Percentiles rank a stretch among this genome's conserved stretches.
Conservation (phyloP, 2,888 invertebrate genomes). For the Diogma glabrata region DNA sequence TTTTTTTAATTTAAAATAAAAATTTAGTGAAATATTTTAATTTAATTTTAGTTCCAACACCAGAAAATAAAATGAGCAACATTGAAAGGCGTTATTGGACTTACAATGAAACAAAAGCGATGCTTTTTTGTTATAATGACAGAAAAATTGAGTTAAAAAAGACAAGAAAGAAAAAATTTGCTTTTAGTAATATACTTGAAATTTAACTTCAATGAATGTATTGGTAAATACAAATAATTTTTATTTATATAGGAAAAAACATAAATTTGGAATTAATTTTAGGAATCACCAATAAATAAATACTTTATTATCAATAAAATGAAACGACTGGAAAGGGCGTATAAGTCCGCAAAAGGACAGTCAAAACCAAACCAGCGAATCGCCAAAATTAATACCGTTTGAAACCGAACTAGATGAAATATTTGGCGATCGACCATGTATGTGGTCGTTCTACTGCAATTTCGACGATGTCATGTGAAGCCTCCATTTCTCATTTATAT, state of each 20-base stretch:
- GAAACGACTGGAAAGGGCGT: neutral
- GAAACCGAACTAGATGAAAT: neutral
- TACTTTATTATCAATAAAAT: neutral
- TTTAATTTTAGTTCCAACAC: too few relatives aligned
- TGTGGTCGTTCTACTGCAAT: neutral
- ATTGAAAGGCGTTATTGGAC: neutral
- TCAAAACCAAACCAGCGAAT: neutral
- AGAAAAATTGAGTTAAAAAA: neutral
- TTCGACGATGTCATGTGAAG: neutral
- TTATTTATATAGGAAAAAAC: too few relatives aligned
- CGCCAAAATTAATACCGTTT: neutral
- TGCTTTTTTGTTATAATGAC: neutral
- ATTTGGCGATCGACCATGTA: neutral
- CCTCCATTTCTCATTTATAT: neutral
- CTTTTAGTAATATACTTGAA: neutral
- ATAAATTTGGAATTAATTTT: neutral
- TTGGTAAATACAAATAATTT: neutral
- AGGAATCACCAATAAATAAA: neutral
- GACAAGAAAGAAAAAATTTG: neutral
- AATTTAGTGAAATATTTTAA: too few relatives aligned
- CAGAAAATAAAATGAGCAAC: too few relatives aligned
- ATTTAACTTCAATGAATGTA: neutral
- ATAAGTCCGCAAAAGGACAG: neutral
- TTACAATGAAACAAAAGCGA: neutral
- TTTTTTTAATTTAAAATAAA: too few relatives aligned